Conservation (phyloP, 2,113 vertebrate species). For the Bungarus multicinctus region DNA sequence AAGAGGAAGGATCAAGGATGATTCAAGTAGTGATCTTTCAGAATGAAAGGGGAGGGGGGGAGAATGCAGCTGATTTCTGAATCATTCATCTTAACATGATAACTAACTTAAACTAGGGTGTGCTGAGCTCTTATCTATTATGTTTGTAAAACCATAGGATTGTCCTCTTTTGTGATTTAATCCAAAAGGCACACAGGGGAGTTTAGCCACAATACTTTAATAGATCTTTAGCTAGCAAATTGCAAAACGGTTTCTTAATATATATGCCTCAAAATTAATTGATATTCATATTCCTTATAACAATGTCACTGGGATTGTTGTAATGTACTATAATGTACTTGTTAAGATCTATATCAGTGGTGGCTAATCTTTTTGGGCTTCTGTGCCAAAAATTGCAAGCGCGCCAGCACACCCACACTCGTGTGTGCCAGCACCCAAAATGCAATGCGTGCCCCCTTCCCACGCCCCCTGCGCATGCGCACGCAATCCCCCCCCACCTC, state of each 20-base stretch:
- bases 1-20: background rate
- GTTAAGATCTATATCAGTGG: background rate
- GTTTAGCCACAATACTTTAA: background rate
- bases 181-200: background rate
- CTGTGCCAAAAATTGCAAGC: too few relatives aligned
- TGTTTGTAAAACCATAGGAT: background rate
- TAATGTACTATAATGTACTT: background rate
- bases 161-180: background rate
- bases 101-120: background rate
- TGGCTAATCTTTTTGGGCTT: too few relatives aligned
- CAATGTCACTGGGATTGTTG: background rate
- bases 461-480: too few relatives aligned
- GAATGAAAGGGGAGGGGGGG: background rate
- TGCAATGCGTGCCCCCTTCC: too few relatives aligned
- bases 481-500: too few relatives aligned
- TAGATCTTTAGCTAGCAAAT: background rate
- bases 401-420: too few relatives aligned
- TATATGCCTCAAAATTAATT: background rate
- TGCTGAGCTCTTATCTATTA: background rate
- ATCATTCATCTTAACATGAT: background rate
- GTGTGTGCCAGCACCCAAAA: too few relatives aligned
- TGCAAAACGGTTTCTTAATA: background rate
- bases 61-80: background rate
- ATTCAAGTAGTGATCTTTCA: background rate
- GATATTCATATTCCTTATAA: background rate